phyloP scores from a whole-genome alignment of 2,888 invertebrate species.

The Galerucella nymphaeae region DNA sequence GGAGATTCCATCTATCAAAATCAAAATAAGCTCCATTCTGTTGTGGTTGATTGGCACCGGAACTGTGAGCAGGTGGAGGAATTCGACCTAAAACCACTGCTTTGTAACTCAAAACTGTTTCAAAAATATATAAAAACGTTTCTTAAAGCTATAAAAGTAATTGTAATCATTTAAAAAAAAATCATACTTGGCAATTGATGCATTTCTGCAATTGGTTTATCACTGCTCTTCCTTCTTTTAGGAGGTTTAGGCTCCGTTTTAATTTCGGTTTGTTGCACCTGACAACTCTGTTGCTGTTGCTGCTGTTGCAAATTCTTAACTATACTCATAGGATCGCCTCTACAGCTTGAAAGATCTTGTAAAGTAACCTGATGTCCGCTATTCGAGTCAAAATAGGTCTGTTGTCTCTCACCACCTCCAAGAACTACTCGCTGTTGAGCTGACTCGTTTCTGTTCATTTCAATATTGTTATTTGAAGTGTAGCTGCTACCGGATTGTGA shows the following conservation, averaged over 20 bases:
- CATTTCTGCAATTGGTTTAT: conserved; percentile 65
- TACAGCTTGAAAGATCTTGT: conserved; percentile 79
- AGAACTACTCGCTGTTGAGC: conserved; percentile 54
- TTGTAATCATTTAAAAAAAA: not conserved
- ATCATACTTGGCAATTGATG: conserved; percentile 48
- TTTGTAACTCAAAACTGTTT: not conserved
- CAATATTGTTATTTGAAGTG: conserved; percentile 63
- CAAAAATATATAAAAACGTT: not conserved
- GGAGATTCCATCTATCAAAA: conserved; percentile 84
- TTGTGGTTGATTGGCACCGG: conserved; percentile 59
- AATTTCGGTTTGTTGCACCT: conserved; percentile 58
- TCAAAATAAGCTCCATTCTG: conserved; percentile 75
- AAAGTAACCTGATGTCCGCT: conserved; percentile 70
- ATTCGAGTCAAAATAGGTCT: conserved; percentile 74
- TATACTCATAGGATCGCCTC: conserved; percentile 81
- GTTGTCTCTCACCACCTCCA: conserved; percentile 70
- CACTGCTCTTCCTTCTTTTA: conserved; percentile 71
- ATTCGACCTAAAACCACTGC: conserved; percentile 66
- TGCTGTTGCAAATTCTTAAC: conserved; percentile 73
- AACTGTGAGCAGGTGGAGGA: conserved; percentile 79
- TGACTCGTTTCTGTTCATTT: conserved; percentile 51
- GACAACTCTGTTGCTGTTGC: conserved; percentile 56
- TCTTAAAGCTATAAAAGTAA: no score
- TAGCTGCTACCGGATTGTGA: conserved; percentile 63
- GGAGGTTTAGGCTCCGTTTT: conserved; percentile 62